Evolutionary conservation across 2,888 invertebrate genomes (phyloP), one percentile per base, ranked within the genome.

Genomic region (Helicoverpa assulta): DNA sequence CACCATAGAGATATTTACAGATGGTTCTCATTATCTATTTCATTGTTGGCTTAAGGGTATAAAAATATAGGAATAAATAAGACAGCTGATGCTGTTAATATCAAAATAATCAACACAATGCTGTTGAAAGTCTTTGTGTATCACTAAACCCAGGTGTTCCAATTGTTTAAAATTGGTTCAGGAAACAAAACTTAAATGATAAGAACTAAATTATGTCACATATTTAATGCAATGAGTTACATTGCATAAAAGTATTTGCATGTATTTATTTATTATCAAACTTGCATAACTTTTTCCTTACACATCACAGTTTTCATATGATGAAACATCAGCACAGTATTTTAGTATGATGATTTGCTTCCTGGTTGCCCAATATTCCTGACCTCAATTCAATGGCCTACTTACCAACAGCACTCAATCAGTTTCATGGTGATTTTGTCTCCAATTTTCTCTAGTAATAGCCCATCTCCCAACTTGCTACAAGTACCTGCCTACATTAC

Each of bases 361-460:
- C 16, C 16, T 21, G 19, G 61, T 29, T 16, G 8, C n/a, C 2
- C 65, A 4, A 53, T 58, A 12, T 63, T 56, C 10, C 26, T 60
- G 75, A 50, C 64, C 76, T 68, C 55, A 75, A 76, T 75, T 64
- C 29, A 55, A 19, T 69, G 58, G 58, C 70, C 61, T 40, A 80
- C n/a, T 65, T 80, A 57, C 12, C 2, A 57, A 26, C 5, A 26
- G 4, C 12, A 8, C 52, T 40, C 70, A 73, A 43, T 65, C 50
- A 55, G 19, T 37, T 52, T 51, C n/a, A 62, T 61, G 47, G 50
- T 70, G 53, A 3, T 61, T 51, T 62, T 37, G 26, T 43, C 26
- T 16, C 8, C 3, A 76, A 68, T 67, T 8, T 19, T 19, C 19
- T 50, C 7, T 18, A n/a, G n/a, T 54, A 8, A 50, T 18, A 50